Evolutionary conservation across 1,140 invertebrate genomes (phyloP).

Genomic region (Euschistus heros): DNA sequence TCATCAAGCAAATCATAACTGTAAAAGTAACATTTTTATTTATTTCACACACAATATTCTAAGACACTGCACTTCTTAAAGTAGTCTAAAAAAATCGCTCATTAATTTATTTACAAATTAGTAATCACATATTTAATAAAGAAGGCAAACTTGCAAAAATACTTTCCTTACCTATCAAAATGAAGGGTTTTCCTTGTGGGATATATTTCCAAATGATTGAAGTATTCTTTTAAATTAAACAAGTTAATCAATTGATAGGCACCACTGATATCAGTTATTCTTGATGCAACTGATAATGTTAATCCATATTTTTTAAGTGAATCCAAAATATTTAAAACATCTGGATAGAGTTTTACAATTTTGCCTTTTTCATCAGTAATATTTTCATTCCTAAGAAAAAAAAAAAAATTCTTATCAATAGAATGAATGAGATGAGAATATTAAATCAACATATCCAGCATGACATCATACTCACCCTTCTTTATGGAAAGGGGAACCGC

Average conservation of each 20-base stretch:
- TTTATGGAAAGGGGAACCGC: not conserved
- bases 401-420: not conserved
- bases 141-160: not conserved
- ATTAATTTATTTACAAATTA: too few relatives aligned
- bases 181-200: constrained; percentile 26
- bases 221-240: constrained; percentile 25
- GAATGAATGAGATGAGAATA: not conserved
- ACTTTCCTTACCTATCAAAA: constrained; percentile 10
- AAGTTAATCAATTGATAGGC: constrained; percentile 29
- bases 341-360: constrained; percentile 5
- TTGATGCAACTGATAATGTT: constrained; percentile 27
- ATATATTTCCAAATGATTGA: constrained; percentile 29
- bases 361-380: constrained; percentile 8
- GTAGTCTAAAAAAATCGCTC: too few relatives aligned
- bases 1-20: too few relatives aligned
- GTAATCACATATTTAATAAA: too few relatives aligned
- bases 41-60: too few relatives aligned
- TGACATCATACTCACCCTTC: not conserved
- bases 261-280: constrained; percentile 28
- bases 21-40: too few relatives aligned
- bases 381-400: constrained; percentile 13
- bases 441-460: not conserved
- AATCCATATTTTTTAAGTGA: constrained; percentile 11
- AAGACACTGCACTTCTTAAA: too few relatives aligned
- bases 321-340: constrained; percentile 20